Conservation (phyloP, 2,888 invertebrate species). For the Plagiodera versicolora region DNA sequence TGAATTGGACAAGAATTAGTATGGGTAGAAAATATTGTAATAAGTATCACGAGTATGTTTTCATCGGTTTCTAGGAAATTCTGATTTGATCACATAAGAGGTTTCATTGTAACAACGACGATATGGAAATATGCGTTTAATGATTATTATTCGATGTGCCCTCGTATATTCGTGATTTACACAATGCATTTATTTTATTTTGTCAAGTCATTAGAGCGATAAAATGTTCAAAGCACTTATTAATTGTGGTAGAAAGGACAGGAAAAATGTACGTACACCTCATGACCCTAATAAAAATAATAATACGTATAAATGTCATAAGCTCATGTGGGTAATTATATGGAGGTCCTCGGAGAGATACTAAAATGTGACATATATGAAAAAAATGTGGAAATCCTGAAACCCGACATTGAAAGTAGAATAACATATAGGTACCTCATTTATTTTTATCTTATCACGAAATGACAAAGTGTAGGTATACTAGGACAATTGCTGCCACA, state of each 20-base stretch:
- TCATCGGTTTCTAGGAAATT: no score
- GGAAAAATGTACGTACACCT: constrained; percentile 18
- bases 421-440: neutral
- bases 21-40: no score
- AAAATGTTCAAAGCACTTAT: constrained; percentile 25
- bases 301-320: neutral
- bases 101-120: neutral
- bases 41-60: no score
- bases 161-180: constrained; percentile 11
- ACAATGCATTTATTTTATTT: constrained; percentile 12
- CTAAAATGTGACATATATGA: constrained; percentile 15
- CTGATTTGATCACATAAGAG: no score
- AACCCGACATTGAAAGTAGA: constrained; percentile 13
- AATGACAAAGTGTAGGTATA: neutral
- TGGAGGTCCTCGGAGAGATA: constrained; percentile 22
- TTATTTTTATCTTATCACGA: neutral
- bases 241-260: constrained; percentile 24
- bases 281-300: constrained; percentile 25
- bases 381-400: constrained; percentile 19
- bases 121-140: neutral
- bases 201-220: constrained; percentile 18
- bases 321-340: constrained; percentile 26
- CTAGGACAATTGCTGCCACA: neutral
- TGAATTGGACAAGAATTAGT: no score
- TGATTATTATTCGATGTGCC: neutral